phyloP scores from a whole-genome alignment of 2,113 vertebrate species.

The Turnix velox region DNA sequence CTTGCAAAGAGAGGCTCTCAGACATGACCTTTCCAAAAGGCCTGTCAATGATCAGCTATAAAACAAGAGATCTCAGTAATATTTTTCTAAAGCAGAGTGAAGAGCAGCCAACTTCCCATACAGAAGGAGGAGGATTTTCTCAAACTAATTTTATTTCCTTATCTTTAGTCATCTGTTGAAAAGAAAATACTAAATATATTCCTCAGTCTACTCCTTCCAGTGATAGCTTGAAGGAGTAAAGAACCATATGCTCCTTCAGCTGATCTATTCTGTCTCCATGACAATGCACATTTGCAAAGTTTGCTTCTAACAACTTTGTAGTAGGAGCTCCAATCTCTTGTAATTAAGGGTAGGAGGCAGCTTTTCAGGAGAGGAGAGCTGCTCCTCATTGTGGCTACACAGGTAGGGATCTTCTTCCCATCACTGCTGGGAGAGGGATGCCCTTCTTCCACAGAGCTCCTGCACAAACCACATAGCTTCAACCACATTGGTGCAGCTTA shows the following conservation, averaged over 20 bases:
- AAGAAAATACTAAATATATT: slow-evolving; percentile 64
- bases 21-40: slow-evolving; percentile 4
- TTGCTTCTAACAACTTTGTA: slow-evolving; percentile 28
- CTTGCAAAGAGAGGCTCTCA: not conserved
- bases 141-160: slow-evolving; percentile 64
- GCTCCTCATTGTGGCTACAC: rapidly evolving
- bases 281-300: slow-evolving; percentile 67
- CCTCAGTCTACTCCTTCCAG: slow-evolving; percentile 61
- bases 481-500: not conserved
- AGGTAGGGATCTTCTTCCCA: not conserved
- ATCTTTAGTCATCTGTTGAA: slow-evolving; percentile 63
- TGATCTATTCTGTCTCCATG: slow-evolving; percentile 66
- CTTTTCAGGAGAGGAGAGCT: not conserved
- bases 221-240: slow-evolving; percentile 68
- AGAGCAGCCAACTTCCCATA: slow-evolving; percentile 42
- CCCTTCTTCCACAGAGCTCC: not conserved
- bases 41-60: not conserved
- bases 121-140: slow-evolving; percentile 58
- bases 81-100: slow-evolving; percentile 36
- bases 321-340: not conserved
- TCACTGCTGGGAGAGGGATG: not conserved
- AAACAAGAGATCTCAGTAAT: slow-evolving; percentile 16
- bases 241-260: slow-evolving; percentile 67
- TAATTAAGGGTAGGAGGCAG: not conserved
- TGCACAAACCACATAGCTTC: not conserved